These are phyloP conservation scores for Thaleichthys pacificus DNA, from an alignment of 2,797 vertebrate genomes.

Conservation along the genomic window DNA sequence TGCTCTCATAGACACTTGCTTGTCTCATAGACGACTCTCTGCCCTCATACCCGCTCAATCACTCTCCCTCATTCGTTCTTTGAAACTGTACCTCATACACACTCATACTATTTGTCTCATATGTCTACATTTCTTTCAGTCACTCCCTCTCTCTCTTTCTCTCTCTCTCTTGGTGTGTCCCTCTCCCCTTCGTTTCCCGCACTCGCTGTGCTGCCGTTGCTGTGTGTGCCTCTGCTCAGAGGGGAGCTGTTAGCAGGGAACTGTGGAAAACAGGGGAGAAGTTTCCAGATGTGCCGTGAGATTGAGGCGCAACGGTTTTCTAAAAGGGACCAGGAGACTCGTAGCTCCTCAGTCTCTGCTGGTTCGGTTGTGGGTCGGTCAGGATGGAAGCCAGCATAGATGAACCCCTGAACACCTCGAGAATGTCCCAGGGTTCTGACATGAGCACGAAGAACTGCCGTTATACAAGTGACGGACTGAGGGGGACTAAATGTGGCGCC, in stretches of 20 bases:
- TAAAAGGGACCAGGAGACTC: background rate
- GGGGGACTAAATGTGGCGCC: constrained; percentile 72
- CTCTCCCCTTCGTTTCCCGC: background rate
- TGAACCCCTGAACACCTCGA: background rate
- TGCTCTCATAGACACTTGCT: background rate
- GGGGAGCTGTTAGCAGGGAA: constrained; percentile 34
- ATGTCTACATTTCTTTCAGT: background rate
- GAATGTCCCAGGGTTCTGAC: background rate
- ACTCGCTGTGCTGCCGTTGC: background rate
- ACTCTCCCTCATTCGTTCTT: constrained; percentile 1
- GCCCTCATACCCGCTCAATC: background rate
- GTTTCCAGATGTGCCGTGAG: constrained; percentile 15
- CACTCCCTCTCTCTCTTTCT: background rate
- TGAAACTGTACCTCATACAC: background rate
- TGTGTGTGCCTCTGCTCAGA: background rate
- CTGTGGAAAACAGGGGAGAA: constrained; percentile 34
- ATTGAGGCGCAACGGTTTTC: background rate
- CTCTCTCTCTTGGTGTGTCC: background rate
- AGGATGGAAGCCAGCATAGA: background rate
- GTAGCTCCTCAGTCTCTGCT: background rate
- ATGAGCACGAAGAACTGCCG: constrained; percentile 29
- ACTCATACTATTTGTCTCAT: no score
- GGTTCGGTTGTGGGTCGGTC: background rate
- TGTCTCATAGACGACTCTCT: background rate
- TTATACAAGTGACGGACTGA: constrained; percentile 51